Evolutionary conservation across 2,888 invertebrate genomes (phyloP).

Genomic region (Trichopoda pennipes): DNA sequence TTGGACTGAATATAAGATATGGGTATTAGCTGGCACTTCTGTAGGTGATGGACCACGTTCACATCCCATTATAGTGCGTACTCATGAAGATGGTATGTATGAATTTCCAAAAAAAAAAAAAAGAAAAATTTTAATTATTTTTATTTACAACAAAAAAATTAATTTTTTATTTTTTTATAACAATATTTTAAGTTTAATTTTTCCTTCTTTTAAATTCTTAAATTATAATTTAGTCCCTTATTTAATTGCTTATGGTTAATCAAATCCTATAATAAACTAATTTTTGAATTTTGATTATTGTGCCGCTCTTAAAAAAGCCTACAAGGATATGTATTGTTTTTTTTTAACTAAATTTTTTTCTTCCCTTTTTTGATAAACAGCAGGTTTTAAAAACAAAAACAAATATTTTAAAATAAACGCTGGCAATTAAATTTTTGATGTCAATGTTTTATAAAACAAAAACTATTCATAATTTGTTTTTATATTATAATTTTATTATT

Average conservation of each 20-base stretch:
- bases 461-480: constrained; percentile 31
- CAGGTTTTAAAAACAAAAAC: constrained; percentile 54
- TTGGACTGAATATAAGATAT: constrained; percentile 98
- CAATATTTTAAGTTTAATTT: constrained; percentile 2
- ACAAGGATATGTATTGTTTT: constrained; percentile 57
- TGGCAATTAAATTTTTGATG: constrained; percentile 74
- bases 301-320: constrained; percentile 34
- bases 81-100: constrained; percentile 99
- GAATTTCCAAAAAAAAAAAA: constrained; percentile 17
- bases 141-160: constrained; percentile 8
- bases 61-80: constrained; percentile 94
- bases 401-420: constrained; percentile 22
- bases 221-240: constrained; percentile 19
- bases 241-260: constrained; percentile 33
- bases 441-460: constrained; percentile 65
- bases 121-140: constrained; percentile 35
- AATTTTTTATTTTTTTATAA: constrained; percentile 16
- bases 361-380: constrained; percentile 51
- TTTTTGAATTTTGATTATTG: constrained; percentile 67
- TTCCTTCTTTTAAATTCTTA: not conserved
- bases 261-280: constrained; percentile 27
- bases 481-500: not conserved
- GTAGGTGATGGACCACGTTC: constrained; percentile 98
- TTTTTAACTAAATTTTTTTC: constrained; percentile 44
- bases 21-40: constrained; percentile 97